A percentile compares a stretch with the other conserved stretches of the same genome.
Conservation (phyloP, 2,888 invertebrate species). For the Apamea crenata region DNA sequence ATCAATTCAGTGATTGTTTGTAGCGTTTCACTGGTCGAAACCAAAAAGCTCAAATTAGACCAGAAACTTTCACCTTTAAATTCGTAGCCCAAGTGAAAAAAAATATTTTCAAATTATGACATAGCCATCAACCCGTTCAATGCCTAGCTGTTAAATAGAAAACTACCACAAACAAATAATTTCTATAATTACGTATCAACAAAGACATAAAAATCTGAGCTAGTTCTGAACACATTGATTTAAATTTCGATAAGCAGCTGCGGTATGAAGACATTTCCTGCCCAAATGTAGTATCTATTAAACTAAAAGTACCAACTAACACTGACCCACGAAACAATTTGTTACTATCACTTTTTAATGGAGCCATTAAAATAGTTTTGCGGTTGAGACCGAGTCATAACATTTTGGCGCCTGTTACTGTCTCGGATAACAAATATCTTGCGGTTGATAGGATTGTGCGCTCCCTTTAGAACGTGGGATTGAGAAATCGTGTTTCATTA, state of each 20-base stretch:
- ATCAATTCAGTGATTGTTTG: constrained; percentile 26
- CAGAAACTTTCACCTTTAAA: constrained; percentile 53
- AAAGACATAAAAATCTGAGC: constrained; percentile 59
- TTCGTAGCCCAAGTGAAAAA: constrained; percentile 29
- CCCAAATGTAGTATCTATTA: constrained; percentile 70
- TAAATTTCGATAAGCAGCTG: constrained; percentile 70
- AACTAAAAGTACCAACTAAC: constrained; percentile 68
- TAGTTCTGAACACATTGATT: constrained; percentile 65
- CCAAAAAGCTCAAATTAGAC: constrained; percentile 7
- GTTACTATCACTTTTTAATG: constrained; percentile 89
- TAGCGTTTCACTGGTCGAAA: constrained; percentile 22
- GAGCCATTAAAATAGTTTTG: constrained; percentile 87
- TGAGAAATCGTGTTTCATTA: constrained; percentile 81
- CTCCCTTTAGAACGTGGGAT: constrained; percentile 71
- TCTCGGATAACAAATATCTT: constrained; percentile 82
- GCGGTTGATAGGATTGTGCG: constrained; percentile 79
- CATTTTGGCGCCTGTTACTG: constrained; percentile 82
- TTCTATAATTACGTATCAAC: constrained; percentile 43
- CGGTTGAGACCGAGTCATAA: constrained; percentile 82
- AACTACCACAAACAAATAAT: constrained; percentile 48
- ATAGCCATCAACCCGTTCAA: constrained; percentile 22
- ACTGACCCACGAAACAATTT: constrained; percentile 82
- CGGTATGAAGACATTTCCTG: constrained; percentile 79
- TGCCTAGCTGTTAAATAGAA: constrained; percentile 35
- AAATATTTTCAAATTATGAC: constrained; percentile 18